Base-by-base conservation (phyloP, 1,140 invertebrate genomes). In the Drosophila tsacasi region DNA sequence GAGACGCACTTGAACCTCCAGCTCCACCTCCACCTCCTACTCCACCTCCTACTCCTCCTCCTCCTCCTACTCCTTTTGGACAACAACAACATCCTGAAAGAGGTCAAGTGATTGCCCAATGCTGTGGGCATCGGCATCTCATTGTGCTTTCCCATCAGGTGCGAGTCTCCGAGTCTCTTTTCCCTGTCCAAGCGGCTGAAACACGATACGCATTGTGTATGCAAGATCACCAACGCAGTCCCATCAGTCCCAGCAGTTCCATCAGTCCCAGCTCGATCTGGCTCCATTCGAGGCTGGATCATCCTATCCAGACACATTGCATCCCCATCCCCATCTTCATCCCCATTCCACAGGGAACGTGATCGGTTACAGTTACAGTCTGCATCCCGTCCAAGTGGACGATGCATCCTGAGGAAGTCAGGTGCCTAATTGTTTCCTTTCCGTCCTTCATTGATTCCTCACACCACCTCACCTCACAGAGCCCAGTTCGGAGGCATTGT, bases 111-210 rank as follows among this genome's bases (percentile, higher is more conserved):
- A 89, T 89, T 89, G 81, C 71, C 76, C 85, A 86, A 86, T 83
- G 63, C 47, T 75, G 76, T 52, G 44, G 25, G 15, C 62, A 52
- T n/a, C 44, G 62, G 65, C 75, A 81, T 90, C 85, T 90, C 85
- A 90, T 90, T 90, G 85, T 90, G 86, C 81, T 90, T 90, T 90
- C 85, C 79, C 85, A 90, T 90, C 85, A 90, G 85, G 85, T 90
- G 85, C 85, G 46, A 73, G 69, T 60, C 25, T 58, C 25, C 59
- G 55, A 17, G 40, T 50, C 21, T 39, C 54, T 50, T 49, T 75
- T 21, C 54, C 57, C 59, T 61, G 35, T 58, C 50, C 60, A 47
- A 54, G 23, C 46, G 57, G 27, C 59, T 82, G 85, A 90, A 90
- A 90, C 90, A 82, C 84, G 85, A 90, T 85, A 81, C 84, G 79